Evolutionary conservation across 2,888 invertebrate genomes (phyloP).

Genomic region (Caenorhabditis sp.): DNA sequence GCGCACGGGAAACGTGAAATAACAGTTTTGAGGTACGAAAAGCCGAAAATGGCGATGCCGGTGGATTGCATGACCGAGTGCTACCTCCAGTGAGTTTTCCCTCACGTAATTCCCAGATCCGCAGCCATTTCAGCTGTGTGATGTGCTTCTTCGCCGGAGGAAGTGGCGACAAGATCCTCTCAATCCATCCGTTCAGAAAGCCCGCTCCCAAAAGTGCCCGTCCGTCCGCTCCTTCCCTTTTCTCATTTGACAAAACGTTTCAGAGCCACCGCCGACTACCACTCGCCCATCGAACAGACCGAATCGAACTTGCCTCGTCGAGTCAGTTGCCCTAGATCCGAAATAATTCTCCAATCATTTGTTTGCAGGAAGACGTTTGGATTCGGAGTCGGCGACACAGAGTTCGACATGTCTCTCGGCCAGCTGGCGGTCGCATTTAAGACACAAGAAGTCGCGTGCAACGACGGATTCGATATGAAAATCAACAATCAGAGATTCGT

Average conservation of each 20-base stretch:
- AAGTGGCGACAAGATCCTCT: constrained; percentile 22
- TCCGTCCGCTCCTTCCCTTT: background rate
- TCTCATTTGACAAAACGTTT: too few species aligned
- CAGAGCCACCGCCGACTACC: too few species aligned
- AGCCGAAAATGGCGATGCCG: too few species aligned
- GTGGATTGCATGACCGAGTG: constrained; percentile 2
- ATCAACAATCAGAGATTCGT: constrained; percentile 73
- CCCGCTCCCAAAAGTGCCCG: constrained; percentile 11
- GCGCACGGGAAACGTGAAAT: too few species aligned
- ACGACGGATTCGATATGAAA: constrained; percentile 69
- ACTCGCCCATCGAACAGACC: too few species aligned
- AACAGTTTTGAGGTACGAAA: too few species aligned
- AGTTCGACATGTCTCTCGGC: constrained; percentile 64
- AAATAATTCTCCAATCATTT: background rate
- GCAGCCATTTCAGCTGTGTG: constrained; percentile 15
- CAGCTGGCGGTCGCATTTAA: constrained; percentile 69
- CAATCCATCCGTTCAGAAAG: constrained; percentile 34
- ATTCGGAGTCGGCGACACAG: constrained; percentile 20
- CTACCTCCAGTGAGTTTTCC: background rate
- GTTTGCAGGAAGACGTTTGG: background rate
- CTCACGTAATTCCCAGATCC: background rate
- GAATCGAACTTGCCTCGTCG: too few species aligned
- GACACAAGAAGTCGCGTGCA: constrained; percentile 63
- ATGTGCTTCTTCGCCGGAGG: constrained; percentile 33
- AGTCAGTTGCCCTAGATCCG: too few species aligned